phyloP scores from a whole-genome alignment of 2,113 vertebrate genomes.

The Cepphus grylle region DNA sequence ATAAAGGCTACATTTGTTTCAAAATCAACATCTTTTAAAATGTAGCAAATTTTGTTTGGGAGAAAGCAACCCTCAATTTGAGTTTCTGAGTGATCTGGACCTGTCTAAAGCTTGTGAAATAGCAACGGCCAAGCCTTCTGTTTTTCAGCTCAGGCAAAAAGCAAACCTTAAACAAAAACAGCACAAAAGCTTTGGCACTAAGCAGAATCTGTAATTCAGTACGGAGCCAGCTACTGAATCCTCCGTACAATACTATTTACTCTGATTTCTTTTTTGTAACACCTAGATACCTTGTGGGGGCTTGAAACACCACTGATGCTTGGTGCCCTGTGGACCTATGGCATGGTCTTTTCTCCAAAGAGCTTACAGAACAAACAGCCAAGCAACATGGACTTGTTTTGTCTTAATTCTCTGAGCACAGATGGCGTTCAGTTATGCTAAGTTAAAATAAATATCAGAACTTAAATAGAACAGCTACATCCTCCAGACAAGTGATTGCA shows the following conservation, averaged over 20 bases:
- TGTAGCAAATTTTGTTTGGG: not conserved
- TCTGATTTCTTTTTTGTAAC: constrained; percentile 5
- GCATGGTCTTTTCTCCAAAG: not conserved
- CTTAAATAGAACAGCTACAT: constrained; percentile 20
- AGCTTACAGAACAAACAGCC: not conserved
- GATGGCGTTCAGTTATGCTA: constrained; percentile 15
- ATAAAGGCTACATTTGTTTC: constrained; percentile 1
- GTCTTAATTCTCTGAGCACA: constrained; percentile 7
- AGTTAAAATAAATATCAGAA: constrained; percentile 47
- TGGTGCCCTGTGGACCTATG: not conserved
- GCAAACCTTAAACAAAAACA: constrained; percentile 12
- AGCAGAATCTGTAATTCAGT: not conserved
- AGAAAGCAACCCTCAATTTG: not conserved
- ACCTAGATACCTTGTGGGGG: not conserved
- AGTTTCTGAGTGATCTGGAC: not conserved
- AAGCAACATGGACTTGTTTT: constrained; percentile 15
- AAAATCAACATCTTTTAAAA: not conserved
- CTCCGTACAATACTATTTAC: not conserved
- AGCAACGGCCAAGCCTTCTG: not conserved
- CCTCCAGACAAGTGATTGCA: constrained; percentile 34
- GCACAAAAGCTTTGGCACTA: not conserved
- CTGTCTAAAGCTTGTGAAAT: not conserved
- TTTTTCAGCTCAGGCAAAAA: constrained; percentile 1
- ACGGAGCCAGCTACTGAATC: not conserved
- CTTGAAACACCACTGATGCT: not conserved